Evolutionary conservation across 1,140 invertebrate genomes (phyloP).

Genomic region (Nasonia giraulti): DNA sequence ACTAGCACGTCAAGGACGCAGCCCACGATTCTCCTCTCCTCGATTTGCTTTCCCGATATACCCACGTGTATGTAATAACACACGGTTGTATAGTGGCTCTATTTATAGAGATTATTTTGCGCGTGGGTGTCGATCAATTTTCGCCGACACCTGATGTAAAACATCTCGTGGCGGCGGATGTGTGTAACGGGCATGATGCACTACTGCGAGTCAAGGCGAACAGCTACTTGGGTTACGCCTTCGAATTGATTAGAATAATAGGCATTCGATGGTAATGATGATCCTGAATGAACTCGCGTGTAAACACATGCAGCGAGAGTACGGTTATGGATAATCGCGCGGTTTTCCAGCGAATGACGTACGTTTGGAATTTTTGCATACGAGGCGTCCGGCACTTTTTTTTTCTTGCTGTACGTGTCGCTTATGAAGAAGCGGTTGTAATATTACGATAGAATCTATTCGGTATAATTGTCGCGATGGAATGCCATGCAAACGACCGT

Average conservation of each 20-base stretch:
- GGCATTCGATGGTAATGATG: constrained; percentile 18
- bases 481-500: neutral
- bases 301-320: neutral
- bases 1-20: neutral
- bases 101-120: neutral
- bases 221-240: constrained; percentile 28
- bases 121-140: constrained; percentile 2
- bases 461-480: neutral
- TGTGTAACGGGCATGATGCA: neutral
- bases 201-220: neutral
- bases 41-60: constrained; percentile 32
- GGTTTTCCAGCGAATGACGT: neutral
- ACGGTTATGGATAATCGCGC: constrained; percentile 19
- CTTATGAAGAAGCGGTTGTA: neutral
- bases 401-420: neutral
- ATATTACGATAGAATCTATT: neutral
- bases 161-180: too few species aligned
- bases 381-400: neutral
- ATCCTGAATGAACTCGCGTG: neutral
- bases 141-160: neutral
- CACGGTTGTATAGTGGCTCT: neutral
- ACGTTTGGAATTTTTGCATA: too few species aligned
- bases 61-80: constrained; percentile 52
- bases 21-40: neutral
- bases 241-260: constrained; percentile 21